phyloP scores from a whole-genome alignment of 2,888 invertebrate genomes.

The Leistus spinibarbis region DNA sequence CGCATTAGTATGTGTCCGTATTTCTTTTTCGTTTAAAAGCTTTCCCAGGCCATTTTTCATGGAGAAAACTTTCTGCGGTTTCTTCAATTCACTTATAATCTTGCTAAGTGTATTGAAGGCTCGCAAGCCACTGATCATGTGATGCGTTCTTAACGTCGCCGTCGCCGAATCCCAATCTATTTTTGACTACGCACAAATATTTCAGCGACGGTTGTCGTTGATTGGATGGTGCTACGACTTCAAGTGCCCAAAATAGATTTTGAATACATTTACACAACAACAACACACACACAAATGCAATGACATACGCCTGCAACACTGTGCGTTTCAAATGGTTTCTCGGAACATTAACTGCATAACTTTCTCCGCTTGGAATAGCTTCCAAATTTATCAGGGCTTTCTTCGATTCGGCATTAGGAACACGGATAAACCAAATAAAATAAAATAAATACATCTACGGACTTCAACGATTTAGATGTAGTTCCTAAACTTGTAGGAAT shows the following conservation, averaged over 20 bases:
- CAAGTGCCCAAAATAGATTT: slow-evolving; percentile 26
- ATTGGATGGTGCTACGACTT: slow-evolving; percentile 6
- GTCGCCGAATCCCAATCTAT: slow-evolving; percentile 23
- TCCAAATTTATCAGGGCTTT: slow-evolving; percentile 27
- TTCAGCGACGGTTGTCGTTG: slow-evolving; percentile 33
- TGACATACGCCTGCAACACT: slow-evolving; percentile 19
- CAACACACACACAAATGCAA: not conserved
- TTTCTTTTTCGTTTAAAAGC: slow-evolving; percentile 19
- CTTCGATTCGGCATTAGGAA: not conserved
- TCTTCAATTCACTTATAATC: slow-evolving; percentile 34
- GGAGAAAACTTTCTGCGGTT: slow-evolving; percentile 4
- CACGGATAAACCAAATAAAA: not conserved
- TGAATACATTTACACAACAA: slow-evolving; percentile 21
- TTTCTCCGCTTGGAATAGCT: slow-evolving; percentile 22
- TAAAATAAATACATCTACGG: not conserved
- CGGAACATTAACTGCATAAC: slow-evolving; percentile 28
- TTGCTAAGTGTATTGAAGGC: slow-evolving; percentile 30
- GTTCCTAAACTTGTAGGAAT: too few relatives aligned
- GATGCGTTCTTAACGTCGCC: slow-evolving; percentile 3
- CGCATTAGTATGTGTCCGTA: not conserved
- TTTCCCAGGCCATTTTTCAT: slow-evolving; percentile 10
- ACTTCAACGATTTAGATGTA: not conserved
- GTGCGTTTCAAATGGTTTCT: slow-evolving; percentile 28
- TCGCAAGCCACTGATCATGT: slow-evolving; percentile 12
- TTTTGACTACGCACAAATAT: slow-evolving; percentile 36